Percentiles rank a stretch among this genome's conserved stretches.
phyloP scores from a whole-genome alignment of 2,113 vertebrate species.

The Nibea coibor region DNA sequence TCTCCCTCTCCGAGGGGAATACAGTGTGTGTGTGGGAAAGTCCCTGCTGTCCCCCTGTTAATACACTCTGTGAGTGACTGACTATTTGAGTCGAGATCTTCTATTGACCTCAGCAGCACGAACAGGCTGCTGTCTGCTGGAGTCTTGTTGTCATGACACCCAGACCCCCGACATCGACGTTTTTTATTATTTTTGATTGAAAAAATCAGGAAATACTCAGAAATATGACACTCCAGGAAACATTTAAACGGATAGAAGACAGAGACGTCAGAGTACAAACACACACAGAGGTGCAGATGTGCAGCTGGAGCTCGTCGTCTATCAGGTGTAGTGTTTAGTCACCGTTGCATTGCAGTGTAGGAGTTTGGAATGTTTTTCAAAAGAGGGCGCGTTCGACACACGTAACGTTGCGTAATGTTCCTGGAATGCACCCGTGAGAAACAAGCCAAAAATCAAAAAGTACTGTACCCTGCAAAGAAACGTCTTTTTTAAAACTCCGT shows the following conservation, averaged over 20 bases:
- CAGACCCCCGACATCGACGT: background rate
- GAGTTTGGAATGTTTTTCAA: constrained; percentile 54
- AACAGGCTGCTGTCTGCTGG: constrained; percentile 63
- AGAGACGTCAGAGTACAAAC: background rate
- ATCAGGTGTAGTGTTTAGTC: constrained; percentile 2
- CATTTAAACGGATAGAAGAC: no score
- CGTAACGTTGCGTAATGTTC: constrained; percentile 4
- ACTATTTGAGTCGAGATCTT: constrained; percentile 36
- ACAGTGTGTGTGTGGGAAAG: constrained; percentile 58
- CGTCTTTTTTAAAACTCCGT: background rate
- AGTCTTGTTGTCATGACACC: constrained; percentile 57
- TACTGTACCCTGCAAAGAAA: background rate
- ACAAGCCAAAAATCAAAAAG: background rate
- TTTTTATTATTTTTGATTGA: background rate
- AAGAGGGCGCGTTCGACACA: constrained; percentile 34
- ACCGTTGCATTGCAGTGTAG: background rate
- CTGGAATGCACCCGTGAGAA: constrained; percentile 22
- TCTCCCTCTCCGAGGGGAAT: constrained; percentile 35
- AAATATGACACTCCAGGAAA: no score
- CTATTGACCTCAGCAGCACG: constrained; percentile 32
- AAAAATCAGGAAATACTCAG: background rate
- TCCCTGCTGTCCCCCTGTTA: constrained; percentile 62
- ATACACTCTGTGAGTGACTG: constrained; percentile 22
- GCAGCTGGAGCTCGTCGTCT: background rate
- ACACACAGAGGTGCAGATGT: background rate